Conservation (phyloP, 2,113 vertebrate species). For the Cyanistes caeruleus region DNA sequence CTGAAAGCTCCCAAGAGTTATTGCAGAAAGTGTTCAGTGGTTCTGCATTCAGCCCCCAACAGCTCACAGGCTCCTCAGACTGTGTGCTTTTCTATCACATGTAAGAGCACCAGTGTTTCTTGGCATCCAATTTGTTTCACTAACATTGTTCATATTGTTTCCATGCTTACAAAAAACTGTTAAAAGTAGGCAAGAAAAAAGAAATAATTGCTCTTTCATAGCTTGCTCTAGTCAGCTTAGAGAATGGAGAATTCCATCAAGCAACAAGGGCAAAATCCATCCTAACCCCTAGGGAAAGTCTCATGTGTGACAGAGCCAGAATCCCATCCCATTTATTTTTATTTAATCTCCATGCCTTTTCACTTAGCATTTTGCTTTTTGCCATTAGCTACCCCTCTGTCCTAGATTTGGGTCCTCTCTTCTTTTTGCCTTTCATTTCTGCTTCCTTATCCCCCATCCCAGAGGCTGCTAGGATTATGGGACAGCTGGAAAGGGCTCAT, state of each 20-base stretch:
- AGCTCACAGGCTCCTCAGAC: neutral
- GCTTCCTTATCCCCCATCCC: neutral
- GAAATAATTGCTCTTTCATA: neutral
- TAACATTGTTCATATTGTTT: neutral
- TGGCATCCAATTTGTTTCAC: neutral
- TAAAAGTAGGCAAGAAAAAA: neutral
- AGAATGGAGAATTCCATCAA: neutral
- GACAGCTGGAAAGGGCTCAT: neutral
- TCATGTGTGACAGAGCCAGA: neutral
- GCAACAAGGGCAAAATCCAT: neutral
- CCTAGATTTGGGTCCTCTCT: neutral
- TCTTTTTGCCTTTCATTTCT: neutral
- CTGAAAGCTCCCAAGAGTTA: neutral
- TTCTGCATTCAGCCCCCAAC: neutral
- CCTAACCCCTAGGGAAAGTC: neutral
- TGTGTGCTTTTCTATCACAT: neutral
- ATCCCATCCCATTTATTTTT: neutral
- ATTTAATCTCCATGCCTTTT: slow-evolving; percentile 1
- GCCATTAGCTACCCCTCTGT: neutral
- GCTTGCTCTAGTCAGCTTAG: neutral
- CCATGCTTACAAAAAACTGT: neutral
- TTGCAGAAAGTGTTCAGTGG: too few species aligned
- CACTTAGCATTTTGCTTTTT: neutral
- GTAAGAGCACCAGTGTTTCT: neutral
- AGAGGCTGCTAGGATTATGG: neutral